phyloP scores from a whole-genome alignment of 1,140 invertebrate genomes.

The Melanaphis sacchari region DNA sequence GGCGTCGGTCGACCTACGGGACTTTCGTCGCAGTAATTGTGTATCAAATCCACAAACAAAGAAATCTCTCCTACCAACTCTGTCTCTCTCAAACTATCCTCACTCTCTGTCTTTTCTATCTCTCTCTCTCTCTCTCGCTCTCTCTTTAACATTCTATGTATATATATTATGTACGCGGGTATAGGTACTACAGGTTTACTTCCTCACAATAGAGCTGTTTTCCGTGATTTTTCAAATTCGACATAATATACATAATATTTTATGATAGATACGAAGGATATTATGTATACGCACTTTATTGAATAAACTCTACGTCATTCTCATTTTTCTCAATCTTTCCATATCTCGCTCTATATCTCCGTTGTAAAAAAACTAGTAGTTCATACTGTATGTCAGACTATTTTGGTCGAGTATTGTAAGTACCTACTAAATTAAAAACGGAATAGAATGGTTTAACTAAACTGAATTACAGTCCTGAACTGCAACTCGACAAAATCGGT shows the following conservation, averaged over 20 bases:
- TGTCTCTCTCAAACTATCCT: neutral
- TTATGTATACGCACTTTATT: neutral
- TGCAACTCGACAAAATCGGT: neutral
- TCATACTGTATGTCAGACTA: neutral
- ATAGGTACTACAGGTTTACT: no score
- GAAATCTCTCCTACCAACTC: neutral
- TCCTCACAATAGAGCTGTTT: neutral
- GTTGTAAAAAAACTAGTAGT: neutral
- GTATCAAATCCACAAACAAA: conserved; percentile 48
- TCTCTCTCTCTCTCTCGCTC: neutral
- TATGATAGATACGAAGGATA: neutral
- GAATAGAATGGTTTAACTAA: neutral
- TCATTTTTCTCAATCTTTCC: neutral
- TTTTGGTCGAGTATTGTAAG: neutral
- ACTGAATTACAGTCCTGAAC: no score
- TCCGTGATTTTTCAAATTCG: neutral
- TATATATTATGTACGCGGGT: neutral
- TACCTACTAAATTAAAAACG: neutral
- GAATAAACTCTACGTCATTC: neutral
- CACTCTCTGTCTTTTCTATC: neutral
- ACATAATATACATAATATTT: neutral
- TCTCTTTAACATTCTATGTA: neutral
- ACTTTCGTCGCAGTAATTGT: conserved; percentile 45
- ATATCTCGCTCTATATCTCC: neutral
- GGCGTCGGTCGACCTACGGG: conserved; percentile 19